These are phyloP conservation scores for Acanthoscelides obtectus DNA, from an alignment of 2,888 invertebrate genomes.

Conservation along the genomic window DNA sequence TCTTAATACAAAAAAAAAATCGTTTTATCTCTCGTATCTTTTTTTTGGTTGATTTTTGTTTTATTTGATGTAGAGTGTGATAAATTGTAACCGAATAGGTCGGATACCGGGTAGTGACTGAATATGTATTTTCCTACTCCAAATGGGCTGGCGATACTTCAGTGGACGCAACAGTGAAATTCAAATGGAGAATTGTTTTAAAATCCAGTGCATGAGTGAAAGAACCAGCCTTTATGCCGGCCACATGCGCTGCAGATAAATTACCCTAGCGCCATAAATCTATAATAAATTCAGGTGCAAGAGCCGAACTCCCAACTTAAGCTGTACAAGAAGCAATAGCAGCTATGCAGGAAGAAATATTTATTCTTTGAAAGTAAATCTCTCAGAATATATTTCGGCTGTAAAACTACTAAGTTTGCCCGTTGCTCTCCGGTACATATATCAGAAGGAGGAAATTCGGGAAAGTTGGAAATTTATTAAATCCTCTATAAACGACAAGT, in stretches of 20 bases:
- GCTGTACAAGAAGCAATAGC: constrained; percentile 16
- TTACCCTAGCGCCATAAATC: constrained; percentile 2
- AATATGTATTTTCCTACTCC: too few relatives aligned
- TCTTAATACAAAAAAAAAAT: too few relatives aligned
- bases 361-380: constrained; percentile 21
- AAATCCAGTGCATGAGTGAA: not conserved
- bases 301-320: constrained; percentile 13
- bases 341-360: constrained; percentile 20
- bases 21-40: too few relatives aligned
- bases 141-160: too few relatives aligned
- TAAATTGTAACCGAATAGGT: too few relatives aligned
- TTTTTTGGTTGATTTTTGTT: too few relatives aligned
- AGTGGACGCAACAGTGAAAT: too few relatives aligned
- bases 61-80: too few relatives aligned
- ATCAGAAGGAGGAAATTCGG: not conserved
- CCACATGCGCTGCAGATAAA: not conserved
- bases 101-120: too few relatives aligned
- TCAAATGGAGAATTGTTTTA: too few relatives aligned
- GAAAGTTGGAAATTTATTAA: not conserved
- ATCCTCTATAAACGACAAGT: not conserved
- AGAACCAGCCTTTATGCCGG: not conserved
- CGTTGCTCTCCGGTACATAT: constrained; percentile 13
- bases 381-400: constrained; percentile 23
- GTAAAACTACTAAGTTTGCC: constrained; percentile 23
- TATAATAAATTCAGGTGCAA: constrained; percentile 14